These are phyloP conservation scores for Selene dorsalis DNA, from an alignment of 2,797 vertebrate species.

Conservation along the genomic window DNA sequence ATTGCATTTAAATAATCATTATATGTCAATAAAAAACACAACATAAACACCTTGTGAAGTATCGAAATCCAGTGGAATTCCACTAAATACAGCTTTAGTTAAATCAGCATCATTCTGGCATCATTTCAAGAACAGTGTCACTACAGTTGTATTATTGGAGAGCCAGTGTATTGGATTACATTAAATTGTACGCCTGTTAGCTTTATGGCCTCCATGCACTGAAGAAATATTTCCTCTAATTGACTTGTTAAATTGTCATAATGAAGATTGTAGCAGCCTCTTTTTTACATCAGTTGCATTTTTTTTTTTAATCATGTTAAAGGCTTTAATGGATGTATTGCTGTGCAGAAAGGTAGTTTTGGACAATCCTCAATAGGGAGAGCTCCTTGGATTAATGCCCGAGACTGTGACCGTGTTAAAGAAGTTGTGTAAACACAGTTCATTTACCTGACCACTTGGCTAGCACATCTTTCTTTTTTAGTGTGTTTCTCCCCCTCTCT, in stretches of 20 bases:
- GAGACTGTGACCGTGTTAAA: constrained; percentile 34
- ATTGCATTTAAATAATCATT: neutral
- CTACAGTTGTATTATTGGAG: constrained; percentile 26
- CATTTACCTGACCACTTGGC: constrained; percentile 49
- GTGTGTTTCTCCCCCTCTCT: neutral
- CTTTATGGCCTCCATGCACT: constrained; percentile 42
- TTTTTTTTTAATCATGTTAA: constrained; percentile 11
- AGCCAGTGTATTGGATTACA: constrained; percentile 26
- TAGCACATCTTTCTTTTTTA: neutral
- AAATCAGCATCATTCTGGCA: constrained; percentile 22
- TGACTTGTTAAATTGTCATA: constrained; percentile 48
- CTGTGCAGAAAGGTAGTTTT: constrained; percentile 27
- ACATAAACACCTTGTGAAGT: neutral
- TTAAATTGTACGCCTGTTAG: constrained; percentile 28
- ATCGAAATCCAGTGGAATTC: neutral
- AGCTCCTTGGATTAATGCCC: constrained; percentile 43
- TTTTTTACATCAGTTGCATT: constrained; percentile 36
- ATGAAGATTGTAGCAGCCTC: constrained; percentile 3
- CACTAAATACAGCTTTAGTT: neutral
- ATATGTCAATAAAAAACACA: neutral
- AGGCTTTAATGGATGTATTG: constrained; percentile 36
- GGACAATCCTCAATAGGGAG: neutral
- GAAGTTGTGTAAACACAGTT: constrained; percentile 32
- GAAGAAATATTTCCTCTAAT: constrained; percentile 47
- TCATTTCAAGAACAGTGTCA: constrained; percentile 16